Evolutionary conservation across 2,113 vertebrate species (phyloP), one percentile per base, ranked within the genome.

Genomic region (Hypanus sabinus): DNA sequence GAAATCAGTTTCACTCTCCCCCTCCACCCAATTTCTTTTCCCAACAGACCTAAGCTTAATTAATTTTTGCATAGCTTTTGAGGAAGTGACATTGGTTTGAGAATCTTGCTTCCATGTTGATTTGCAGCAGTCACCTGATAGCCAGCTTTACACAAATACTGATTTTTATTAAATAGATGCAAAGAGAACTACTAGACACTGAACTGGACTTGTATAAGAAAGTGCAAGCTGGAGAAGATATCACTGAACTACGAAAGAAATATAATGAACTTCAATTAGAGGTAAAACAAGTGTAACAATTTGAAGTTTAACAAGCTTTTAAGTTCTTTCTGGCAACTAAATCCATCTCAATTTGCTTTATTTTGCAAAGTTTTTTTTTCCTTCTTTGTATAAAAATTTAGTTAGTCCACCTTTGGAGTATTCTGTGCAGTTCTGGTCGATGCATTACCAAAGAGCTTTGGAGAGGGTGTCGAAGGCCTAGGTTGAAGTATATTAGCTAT

Each of bases 191-290:
- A 36, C 97, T 99, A 95, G 99, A 99, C 95, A 97, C 98, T 87
- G 98, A 99, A 96, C 95, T 99, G 96, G 99, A 99, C 95, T 97
- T 99, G 94, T 98, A 98, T 96, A 98, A 99, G 96, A 99, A 99
- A 96, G 97, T 98, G 95, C 98, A 99, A 96, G 97, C 98, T 94
- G 99, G 98, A 95, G 98, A 99, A 95, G 98, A 99, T 96, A 98
- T 98, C n/a, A 98, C 98, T 94, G 96, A 98, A 96, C 96, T 99
- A 95, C 97, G 98, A 95, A 96, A 98, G 93, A 98, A 97, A 95
- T 99, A 99, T 68, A 99, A 98, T 94, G 98, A 98, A 95, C 97
- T 99, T 94, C 98, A 99, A 94, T 97, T 99, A 65, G 99, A 99
- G 97, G 98, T 99, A 97, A 94, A 96, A 46, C 46, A 46, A 46